These are phyloP conservation scores for Cephalopterus ornatus DNA, from an alignment of 2,113 vertebrate species.

Conservation along the genomic window DNA sequence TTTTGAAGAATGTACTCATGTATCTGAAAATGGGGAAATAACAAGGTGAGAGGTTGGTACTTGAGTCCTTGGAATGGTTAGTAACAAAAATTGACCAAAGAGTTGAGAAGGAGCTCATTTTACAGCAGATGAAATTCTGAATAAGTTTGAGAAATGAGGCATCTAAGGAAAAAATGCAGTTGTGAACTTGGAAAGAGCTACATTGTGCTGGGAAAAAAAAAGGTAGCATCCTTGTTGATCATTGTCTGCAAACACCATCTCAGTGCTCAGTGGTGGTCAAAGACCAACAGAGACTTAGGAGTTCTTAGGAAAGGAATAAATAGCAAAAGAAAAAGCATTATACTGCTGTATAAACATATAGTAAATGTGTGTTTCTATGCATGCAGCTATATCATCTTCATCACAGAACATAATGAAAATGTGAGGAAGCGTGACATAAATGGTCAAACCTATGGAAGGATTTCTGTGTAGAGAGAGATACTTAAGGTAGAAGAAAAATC, in stretches of 20 bases:
- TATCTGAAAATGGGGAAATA: not conserved
- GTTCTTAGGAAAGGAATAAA: not conserved
- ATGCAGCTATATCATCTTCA: not conserved
- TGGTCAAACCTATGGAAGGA: not conserved
- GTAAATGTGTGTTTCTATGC: not conserved
- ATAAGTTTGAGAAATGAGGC: not conserved
- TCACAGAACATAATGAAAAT: not conserved
- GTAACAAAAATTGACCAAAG: not conserved
- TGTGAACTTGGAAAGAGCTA: not conserved
- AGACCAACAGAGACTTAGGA: not conserved
- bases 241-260: not conserved
- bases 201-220: not conserved
- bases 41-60: fast-evolving
- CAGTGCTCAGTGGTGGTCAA: not conserved
- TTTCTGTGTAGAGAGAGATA: not conserved
- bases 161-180: not conserved
- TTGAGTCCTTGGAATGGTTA: not conserved
- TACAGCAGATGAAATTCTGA: not conserved
- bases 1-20: not conserved
- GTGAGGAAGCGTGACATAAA: not conserved
- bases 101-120: not conserved
- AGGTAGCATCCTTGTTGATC: not conserved
- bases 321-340: not conserved
- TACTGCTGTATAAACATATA: not conserved
- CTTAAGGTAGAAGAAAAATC: not conserved